Evolutionary conservation across 1,140 invertebrate genomes (phyloP).

Genomic region (Cherax destructor): DNA sequence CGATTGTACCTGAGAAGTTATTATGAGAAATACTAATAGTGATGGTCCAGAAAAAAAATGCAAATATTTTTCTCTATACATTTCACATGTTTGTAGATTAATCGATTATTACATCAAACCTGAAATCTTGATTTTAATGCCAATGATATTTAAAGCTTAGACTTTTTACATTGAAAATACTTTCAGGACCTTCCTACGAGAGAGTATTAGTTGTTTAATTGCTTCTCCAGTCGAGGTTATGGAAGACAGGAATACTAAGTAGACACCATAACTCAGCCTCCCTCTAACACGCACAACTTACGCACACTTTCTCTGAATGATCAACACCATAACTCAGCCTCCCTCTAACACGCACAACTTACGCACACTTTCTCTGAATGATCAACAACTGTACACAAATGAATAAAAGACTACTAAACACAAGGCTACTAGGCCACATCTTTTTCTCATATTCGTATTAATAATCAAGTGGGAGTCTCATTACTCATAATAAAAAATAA

Average conservation of each 20-base stretch:
- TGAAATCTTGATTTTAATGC: conserved; percentile 34
- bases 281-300: not conserved
- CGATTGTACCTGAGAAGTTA: conserved; percentile 57
- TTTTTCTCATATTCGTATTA: too few relatives aligned
- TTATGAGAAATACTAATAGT: conserved; percentile 46
- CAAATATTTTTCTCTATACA: not conserved
- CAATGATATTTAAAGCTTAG: conserved; percentile 51
- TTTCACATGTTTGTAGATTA: not conserved
- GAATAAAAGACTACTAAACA: too few relatives aligned
- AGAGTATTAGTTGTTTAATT: conserved; percentile 56
- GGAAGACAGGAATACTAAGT: conserved; percentile 36
- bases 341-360: too few relatives aligned
- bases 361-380: too few relatives aligned
- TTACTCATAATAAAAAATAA: too few relatives aligned
- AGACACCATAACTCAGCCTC: not conserved
- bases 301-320: too few relatives aligned
- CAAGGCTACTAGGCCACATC: too few relatives aligned
- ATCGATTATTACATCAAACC: not conserved
- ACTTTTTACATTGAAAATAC: not conserved
- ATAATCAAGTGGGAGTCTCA: too few relatives aligned
- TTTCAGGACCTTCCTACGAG: not conserved
- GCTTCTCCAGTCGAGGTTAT: conserved; percentile 56
- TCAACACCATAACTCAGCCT: too few relatives aligned
- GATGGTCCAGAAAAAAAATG: conserved; percentile 25
- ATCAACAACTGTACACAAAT: too few relatives aligned